Evolutionary conservation across 2,113 vertebrate genomes (phyloP), one percentile per base, ranked within the genome.

Genomic region (Aplodontia rufa): DNA sequence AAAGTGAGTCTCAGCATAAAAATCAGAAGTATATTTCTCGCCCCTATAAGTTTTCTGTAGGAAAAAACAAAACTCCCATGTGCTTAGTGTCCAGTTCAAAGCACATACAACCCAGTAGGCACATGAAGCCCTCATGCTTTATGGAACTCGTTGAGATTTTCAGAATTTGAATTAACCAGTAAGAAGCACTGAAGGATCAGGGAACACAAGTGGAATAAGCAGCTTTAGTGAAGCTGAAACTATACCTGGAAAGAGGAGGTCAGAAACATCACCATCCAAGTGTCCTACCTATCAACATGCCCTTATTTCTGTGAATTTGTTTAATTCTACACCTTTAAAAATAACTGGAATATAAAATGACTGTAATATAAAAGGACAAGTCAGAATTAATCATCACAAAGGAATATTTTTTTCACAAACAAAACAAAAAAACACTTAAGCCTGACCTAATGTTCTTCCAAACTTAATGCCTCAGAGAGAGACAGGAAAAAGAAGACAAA

Each of bases 391-490:
- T 58, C 28, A 66, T 22, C 47, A 3, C 40, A 89, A 45, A 93
- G 35, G 3, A 20, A 74, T 83, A 80, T 74, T 71, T 45, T 20
- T 53, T 84, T 90, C 19, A 26, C 49, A 87, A 76, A 55, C 22
- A 93, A 82, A 49, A 53, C 76, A 79, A 17, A 83, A 35, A 28
- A 11, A 9, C 93, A 42, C 55, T 87, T 60, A 64, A 30, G 6
- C 42, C 12, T 83, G 49, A 90, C 51, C 76, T 88, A 90, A 55
- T 53, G 60, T 84, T 90, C 58, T 88, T 90, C 4, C 16, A 80
- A 80, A 42, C 20, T 87, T 28, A 35, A 19, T 74, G 40, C 12
- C 37, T 74, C 45, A 62, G 76, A 90, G 35, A 58, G 13, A 35
- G 6, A 69, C 22, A 42, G 12, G 42, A 10, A 49, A 91, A 60